Evolutionary conservation across 2,888 invertebrate species (phyloP).

Genomic region (Lysandra bellargus): DNA sequence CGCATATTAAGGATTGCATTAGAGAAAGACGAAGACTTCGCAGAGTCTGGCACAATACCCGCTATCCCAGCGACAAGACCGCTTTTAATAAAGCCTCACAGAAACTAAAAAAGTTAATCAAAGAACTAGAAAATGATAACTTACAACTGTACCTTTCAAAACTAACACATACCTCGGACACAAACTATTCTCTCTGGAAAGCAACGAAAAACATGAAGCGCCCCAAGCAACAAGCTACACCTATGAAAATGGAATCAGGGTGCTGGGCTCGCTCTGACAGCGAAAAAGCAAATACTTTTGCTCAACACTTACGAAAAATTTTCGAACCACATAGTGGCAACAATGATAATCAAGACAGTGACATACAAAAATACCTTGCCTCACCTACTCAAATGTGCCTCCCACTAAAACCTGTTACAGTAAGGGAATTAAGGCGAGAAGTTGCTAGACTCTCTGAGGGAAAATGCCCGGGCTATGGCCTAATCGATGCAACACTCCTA

Average conservation of each 20-base stretch:
- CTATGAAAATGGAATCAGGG: too few relatives aligned
- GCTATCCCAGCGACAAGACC: conserved; percentile 32
- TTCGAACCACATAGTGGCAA: too few relatives aligned
- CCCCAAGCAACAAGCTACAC: background rate
- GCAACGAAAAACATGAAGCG: background rate
- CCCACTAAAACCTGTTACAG: conserved; percentile 7
- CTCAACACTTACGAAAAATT: too few relatives aligned
- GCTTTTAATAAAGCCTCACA: conserved; percentile 23
- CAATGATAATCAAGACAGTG: too few relatives aligned
- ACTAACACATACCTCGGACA: background rate
- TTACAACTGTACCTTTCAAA: background rate
- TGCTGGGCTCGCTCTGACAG: background rate
- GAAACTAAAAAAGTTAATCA: background rate
- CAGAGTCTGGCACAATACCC: too few relatives aligned
- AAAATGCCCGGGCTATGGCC: too few relatives aligned
- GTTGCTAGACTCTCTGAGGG: too few relatives aligned
- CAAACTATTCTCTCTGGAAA: background rate
- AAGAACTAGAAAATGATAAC: background rate
- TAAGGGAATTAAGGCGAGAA: background rate
- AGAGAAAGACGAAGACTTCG: too few relatives aligned
- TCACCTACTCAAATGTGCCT: conserved; percentile 10
- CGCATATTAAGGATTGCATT: too few relatives aligned
- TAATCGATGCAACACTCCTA: too few relatives aligned
- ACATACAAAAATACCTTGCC: too few relatives aligned
- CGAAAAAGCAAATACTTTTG: too few relatives aligned